phyloP scores from a whole-genome alignment of 2,797 vertebrate genomes.

The Crenuchus spilurus region DNA sequence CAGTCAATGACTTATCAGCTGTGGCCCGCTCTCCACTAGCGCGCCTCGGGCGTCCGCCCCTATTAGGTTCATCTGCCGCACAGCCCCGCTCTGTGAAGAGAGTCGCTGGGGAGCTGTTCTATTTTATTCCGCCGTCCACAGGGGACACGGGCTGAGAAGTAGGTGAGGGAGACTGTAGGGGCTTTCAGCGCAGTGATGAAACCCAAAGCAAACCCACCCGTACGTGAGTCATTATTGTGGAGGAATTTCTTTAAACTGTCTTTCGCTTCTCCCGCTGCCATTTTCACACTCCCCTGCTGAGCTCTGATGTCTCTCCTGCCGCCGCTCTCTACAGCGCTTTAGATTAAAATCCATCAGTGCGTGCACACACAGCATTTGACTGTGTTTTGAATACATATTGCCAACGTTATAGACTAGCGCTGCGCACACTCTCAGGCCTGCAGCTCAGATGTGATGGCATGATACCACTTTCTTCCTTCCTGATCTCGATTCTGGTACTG shows the following conservation, averaged over 20 bases:
- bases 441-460: too few relatives aligned
- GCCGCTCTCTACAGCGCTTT: not conserved
- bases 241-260: conserved; percentile 15
- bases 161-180: conserved; percentile 62
- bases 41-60: conserved; percentile 30
- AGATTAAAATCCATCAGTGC: conserved; percentile 29
- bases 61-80: conserved; percentile 43
- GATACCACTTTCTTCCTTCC: too few relatives aligned
- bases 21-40: conserved; percentile 32
- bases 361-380: not conserved
- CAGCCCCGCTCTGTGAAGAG: conserved; percentile 43
- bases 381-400: not conserved
- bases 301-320: not conserved
- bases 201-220: conserved; percentile 37
- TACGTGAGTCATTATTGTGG: conserved; percentile 34
- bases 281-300: not conserved
- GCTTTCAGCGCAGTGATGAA: conserved; percentile 49
- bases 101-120: conserved; percentile 54
- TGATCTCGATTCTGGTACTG: too few relatives aligned
- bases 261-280: not conserved
- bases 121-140: conserved; percentile 61
- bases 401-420: too few relatives aligned
- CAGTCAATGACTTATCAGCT: conserved; percentile 54
- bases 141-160: conserved; percentile 70
- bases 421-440: too few relatives aligned